Evolutionary conservation across 2,797 vertebrate genomes (phyloP), one percentile per base, ranked within the genome.

Genomic region (Avahi laniger): DNA sequence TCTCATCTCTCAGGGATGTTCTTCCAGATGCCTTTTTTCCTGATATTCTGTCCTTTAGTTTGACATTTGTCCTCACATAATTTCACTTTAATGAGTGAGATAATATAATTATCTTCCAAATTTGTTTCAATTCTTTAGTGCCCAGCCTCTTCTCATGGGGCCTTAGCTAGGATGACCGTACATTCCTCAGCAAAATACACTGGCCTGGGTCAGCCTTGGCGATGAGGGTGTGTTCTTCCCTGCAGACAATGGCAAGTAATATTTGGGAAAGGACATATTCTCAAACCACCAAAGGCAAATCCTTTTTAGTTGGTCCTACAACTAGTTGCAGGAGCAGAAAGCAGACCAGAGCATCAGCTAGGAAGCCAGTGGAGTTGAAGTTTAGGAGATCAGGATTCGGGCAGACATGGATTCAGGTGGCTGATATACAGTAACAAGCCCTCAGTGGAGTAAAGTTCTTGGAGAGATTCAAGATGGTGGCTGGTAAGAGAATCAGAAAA

Each of bases 11-110:
- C 10, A 38, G 38, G 7, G 5, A 95, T 69, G 15, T 73, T 88
- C 41, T 91, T 88, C 50, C 50, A 35, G 59, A 65, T 30, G 13
- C 35, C 84, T 79, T 70, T 92, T 54, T 50, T 24, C 63, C 69
- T 65, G 41, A 67, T 48, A n/a, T 3, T 89, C 70, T 70, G 38
- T 70, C 69, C 75, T 95, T 94, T 57, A 33, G 22, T 80, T 65
- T 93, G 57, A 67, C 0, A 0, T 88, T 89, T 9, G 2, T 33
- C 75, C n/a, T 96, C 65, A 80, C 20, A 35, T 78, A 83, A 83
- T 85, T 95, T 43, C 46, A 83, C 18, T 92, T 88, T 85, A 69
- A 72, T 86, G 69, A 91, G 18, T 26, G 46, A 96, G 67, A 41
- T 85, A 86, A 83, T 83, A 35, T 70, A 76, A 93, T 73, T 95